Conservation (phyloP, 2,113 vertebrate genomes). For the Anguilla rostrata region DNA sequence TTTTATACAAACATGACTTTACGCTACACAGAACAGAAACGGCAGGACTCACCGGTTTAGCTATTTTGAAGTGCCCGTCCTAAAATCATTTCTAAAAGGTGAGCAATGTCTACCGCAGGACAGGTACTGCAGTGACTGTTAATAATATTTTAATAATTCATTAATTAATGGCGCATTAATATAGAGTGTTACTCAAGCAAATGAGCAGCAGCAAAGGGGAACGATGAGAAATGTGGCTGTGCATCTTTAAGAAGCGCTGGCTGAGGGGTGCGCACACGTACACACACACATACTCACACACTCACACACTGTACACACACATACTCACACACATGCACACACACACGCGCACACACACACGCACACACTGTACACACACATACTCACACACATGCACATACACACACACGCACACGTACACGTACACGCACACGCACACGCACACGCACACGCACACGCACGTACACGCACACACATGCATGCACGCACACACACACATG, state of each 20-base stretch:
- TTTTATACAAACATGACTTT: background rate
- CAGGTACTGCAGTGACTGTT: background rate
- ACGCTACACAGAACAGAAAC: background rate
- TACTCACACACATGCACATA: too few species aligned
- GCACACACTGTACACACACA: slow-evolving; percentile 3
- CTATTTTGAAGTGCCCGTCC: background rate
- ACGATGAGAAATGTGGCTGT: background rate
- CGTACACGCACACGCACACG: background rate
- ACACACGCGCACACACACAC: slow-evolving; percentile 22
- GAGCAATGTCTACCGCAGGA: background rate
- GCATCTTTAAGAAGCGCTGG: background rate
- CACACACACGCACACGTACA: background rate
- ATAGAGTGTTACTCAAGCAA: background rate
- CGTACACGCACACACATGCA: background rate
- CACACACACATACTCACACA: too few species aligned
- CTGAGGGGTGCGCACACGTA: too few species aligned
- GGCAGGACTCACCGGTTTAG: background rate
- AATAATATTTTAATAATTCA: background rate
- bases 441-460: background rate
- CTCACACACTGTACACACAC: too few species aligned
- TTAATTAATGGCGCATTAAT: background rate
- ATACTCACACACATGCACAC: background rate
- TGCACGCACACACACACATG: background rate
- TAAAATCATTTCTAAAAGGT: background rate
- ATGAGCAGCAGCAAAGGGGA: background rate